A percentile compares a stretch with the other conserved stretches of the same genome.
Evolutionary conservation across 2,888 invertebrate species (phyloP).

Genomic region (Melanargia galathea): DNA sequence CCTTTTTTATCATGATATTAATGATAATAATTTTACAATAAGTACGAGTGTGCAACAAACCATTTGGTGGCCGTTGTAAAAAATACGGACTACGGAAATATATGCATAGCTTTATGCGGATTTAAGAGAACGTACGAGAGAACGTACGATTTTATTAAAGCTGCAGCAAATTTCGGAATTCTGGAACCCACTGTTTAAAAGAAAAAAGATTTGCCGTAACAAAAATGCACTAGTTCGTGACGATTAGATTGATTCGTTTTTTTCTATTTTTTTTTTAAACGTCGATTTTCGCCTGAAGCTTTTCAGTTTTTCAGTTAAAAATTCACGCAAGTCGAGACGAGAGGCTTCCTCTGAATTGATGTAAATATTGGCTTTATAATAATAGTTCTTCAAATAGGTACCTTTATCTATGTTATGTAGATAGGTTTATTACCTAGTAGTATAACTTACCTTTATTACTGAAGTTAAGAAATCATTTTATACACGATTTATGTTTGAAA

Average conservation of each 20-base stretch:
- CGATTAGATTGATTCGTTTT: conserved; percentile 35
- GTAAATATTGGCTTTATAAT: not conserved
- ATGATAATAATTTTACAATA: not conserved
- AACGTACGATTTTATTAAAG: conserved; percentile 36
- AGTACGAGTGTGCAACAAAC: conserved; percentile 27
- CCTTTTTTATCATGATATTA: too few species aligned
- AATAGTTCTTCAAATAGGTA: not conserved
- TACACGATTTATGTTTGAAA: not conserved
- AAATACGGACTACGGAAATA: conserved; percentile 36
- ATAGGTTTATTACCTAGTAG: too few species aligned
- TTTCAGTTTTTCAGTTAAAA: conserved; percentile 24
- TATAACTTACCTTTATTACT: too few species aligned
- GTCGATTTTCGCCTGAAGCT: conserved; percentile 20
- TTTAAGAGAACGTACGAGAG: conserved; percentile 36
- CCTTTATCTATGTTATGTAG: too few species aligned
- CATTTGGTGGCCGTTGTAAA: conserved; percentile 35
- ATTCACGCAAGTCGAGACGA: conserved; percentile 14
- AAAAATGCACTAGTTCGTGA: conserved; percentile 37
- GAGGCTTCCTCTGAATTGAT: conserved; percentile 7
- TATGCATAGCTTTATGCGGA: conserved; percentile 38
- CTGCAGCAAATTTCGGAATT: conserved; percentile 35
- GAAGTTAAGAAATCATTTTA: too few species aligned
- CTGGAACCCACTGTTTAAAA: conserved; percentile 35
- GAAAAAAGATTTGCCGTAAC: conserved; percentile 38
- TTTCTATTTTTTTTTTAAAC: conserved; percentile 22